Conservation (phyloP, 2,797 vertebrate genomes). For the Sebastes alutus region DNA sequence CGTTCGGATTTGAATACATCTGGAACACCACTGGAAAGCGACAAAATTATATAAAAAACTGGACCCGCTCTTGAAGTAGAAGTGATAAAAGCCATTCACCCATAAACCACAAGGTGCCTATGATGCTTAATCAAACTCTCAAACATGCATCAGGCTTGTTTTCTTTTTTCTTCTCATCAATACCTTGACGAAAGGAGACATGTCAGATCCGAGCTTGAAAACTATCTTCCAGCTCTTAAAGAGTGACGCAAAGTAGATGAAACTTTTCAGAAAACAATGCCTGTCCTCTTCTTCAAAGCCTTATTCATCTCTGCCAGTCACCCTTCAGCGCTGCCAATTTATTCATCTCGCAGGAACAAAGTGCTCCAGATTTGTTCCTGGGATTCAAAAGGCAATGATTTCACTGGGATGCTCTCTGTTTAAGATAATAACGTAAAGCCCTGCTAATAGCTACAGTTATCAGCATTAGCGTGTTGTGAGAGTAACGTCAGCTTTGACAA, state of each 20-base stretch:
- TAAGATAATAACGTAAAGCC: conserved; percentile 30
- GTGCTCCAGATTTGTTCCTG: conserved; percentile 29
- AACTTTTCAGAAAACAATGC: conserved; percentile 56
- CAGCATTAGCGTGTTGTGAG: conserved; percentile 28
- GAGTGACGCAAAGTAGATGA: conserved; percentile 53
- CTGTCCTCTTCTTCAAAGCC: conserved; percentile 35
- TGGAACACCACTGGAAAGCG: too few species aligned
- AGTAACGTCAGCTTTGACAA: conserved; percentile 22
- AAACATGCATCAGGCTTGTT: conserved; percentile 7
- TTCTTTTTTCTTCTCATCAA: conserved; percentile 21
- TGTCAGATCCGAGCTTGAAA: conserved; percentile 21
- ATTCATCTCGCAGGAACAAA: conserved; percentile 51
- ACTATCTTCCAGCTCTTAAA: conserved; percentile 29
- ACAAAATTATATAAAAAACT: too few species aligned
- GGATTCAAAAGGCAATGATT: conserved; percentile 14
- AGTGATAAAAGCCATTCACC: not conserved
- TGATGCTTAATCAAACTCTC: conserved; percentile 31
- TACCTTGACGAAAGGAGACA: not conserved
- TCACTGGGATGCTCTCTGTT: conserved; percentile 2
- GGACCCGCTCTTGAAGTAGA: not conserved
- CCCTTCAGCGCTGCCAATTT: conserved; percentile 29
- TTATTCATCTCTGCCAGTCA: conserved; percentile 55
- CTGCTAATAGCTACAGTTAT: conserved; percentile 32
- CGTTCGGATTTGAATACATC: too few species aligned
- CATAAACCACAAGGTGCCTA: conserved; percentile 11